phyloP scores from a whole-genome alignment of 2,113 vertebrate genomes.

The Tetrax tetrax region DNA sequence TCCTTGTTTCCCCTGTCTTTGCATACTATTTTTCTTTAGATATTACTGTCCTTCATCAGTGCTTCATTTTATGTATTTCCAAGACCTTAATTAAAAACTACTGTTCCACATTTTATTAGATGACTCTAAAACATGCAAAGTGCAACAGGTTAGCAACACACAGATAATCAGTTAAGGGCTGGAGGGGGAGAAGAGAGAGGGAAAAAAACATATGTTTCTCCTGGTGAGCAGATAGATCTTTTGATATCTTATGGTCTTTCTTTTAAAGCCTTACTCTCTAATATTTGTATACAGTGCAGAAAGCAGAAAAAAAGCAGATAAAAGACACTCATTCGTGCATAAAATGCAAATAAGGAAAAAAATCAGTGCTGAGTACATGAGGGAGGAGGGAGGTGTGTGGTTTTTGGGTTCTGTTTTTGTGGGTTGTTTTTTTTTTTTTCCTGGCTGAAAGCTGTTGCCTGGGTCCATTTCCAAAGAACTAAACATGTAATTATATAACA shows the following conservation, averaged over 20 bases:
- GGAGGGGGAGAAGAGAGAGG: neutral
- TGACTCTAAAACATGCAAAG: neutral
- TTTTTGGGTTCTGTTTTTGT: neutral
- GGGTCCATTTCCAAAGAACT: conserved; percentile 33
- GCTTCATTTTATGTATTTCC: neutral
- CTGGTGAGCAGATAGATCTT: neutral
- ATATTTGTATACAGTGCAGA: neutral
- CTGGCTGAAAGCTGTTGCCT: conserved; percentile 6
- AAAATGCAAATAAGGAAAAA: neutral
- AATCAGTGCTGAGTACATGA: neutral
- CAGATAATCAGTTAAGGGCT: neutral
- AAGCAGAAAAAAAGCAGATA: neutral
- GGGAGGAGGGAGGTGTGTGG: too few relatives aligned
- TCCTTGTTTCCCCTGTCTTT: neutral
- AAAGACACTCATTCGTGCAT: neutral
- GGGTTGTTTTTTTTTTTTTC: neutral
- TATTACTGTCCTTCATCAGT: neutral
- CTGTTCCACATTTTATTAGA: neutral
- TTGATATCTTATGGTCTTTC: neutral
- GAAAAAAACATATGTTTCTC: neutral
- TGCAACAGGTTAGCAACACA: neutral
- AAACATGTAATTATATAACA: conserved; percentile 57
- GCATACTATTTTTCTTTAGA: neutral
- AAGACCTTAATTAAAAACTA: neutral
- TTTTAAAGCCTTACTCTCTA: neutral